phyloP scores from a whole-genome alignment of 1,140 invertebrate genomes.

The Drosophila tristis region DNA sequence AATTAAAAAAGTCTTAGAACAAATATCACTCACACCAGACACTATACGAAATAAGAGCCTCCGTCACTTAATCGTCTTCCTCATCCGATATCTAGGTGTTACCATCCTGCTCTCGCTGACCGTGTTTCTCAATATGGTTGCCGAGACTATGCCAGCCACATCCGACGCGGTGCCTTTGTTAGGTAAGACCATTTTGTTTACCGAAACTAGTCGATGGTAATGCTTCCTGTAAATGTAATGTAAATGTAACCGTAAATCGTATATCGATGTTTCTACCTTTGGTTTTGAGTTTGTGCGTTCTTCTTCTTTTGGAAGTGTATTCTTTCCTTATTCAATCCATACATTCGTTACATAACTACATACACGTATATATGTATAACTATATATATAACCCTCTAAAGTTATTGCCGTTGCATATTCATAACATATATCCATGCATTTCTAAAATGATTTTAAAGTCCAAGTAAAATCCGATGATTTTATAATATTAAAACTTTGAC shows the following conservation, averaged over 20 bases:
- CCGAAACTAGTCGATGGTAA: conserved; percentile 52
- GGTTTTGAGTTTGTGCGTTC: conserved; percentile 62
- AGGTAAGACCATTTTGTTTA: conserved; percentile 84
- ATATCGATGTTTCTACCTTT: conserved; percentile 51
- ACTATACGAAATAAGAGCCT: not conserved
- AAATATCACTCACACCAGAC: no score
- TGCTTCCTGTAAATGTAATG: conserved; percentile 51
- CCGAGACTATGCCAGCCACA: conserved; percentile 96
- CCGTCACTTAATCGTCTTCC: conserved; percentile 12
- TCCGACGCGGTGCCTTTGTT: conserved; percentile 93
- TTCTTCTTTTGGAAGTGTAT: conserved; percentile 26
- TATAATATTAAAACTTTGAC: conserved; percentile 85
- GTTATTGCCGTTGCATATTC: conserved; percentile 61
- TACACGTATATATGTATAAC: conserved; percentile 34
- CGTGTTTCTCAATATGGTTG: conserved; percentile 98
- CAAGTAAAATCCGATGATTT: conserved; percentile 83
- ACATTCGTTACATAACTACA: conserved; percentile 31
- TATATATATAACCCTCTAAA: conserved; percentile 44
- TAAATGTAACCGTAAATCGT: conserved; percentile 10
- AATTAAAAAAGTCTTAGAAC: no score
- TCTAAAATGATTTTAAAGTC: conserved; percentile 79
- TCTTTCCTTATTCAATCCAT: conserved; percentile 17
- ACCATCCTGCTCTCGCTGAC: conserved; percentile 99
- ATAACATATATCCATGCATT: conserved; percentile 69
- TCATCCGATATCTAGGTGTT: conserved; percentile 90